These are phyloP conservation scores for Caenorhabditis sulstoni DNA, from an alignment of 2,888 invertebrate genomes.

Conservation along the genomic window DNA sequence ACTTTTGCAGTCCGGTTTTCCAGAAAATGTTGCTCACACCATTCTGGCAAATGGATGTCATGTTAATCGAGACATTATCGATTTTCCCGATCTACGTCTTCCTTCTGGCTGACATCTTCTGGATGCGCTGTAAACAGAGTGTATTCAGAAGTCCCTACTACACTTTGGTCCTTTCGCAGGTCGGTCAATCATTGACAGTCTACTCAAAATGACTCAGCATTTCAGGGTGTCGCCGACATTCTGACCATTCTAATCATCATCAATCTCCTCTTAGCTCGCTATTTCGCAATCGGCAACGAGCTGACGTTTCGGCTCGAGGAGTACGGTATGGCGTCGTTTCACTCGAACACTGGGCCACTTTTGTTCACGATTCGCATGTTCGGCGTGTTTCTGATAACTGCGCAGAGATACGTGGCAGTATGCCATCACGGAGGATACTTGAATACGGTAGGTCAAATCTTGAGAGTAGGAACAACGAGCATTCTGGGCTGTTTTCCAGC, in stretches of 20 bases:
- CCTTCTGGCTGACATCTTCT: constrained; percentile 20
- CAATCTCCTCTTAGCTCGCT: constrained; percentile 32
- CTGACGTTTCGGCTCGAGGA: constrained; percentile 15
- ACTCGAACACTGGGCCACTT: constrained; percentile 31
- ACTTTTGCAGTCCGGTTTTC: not conserved
- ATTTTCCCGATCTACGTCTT: constrained; percentile 33
- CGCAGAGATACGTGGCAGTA: constrained; percentile 37
- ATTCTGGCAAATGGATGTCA: constrained; percentile 46
- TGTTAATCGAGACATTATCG: constrained; percentile 16
- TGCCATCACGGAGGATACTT: constrained; percentile 18
- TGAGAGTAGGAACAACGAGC: no score
- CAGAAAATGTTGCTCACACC: constrained; percentile 26
- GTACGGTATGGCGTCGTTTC: constrained; percentile 36
- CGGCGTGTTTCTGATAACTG: constrained; percentile 43
- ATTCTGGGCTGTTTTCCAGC: constrained; percentile 10
- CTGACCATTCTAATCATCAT: constrained; percentile 18
- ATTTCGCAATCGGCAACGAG: constrained; percentile 27
- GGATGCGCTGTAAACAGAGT: constrained; percentile 6
- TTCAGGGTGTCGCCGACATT: constrained; percentile 36
- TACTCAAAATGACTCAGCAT: no score
- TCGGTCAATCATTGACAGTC: no score
- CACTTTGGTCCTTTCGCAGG: constrained; percentile 35
- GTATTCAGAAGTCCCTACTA: constrained; percentile 33
- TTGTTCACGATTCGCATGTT: constrained; percentile 39
- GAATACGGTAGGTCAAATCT: constrained; percentile 15